Base-by-base conservation (phyloP, 2,797 vertebrate genomes). In the Pristis pectinata region DNA sequence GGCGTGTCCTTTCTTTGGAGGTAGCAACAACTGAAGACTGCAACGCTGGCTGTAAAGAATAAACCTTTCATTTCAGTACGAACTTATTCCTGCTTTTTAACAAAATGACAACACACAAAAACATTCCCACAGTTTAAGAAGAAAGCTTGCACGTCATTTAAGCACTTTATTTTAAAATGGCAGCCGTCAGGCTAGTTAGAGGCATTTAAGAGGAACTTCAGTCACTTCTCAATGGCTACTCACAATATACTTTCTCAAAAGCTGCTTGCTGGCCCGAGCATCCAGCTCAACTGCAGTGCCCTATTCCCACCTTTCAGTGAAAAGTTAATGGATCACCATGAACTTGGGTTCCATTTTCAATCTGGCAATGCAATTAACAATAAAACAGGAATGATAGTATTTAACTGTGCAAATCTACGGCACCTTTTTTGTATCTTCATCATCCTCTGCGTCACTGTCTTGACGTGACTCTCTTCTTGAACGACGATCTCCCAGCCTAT, bases 1-100 rank as follows among this genome's bases (percentile, higher is more conserved):
- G 98, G 96, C 99, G 98, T 85, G 99, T 99, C 96, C 99, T 98
- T 95, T 99, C 98, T 97, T 99, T 99, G 98, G 99, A 99, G 99
- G 99, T 99, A 99, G 99, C 99, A 97, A 99, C 98, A 95, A 99
- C 98, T 94, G 99, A 99, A 97, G 99, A 99, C 97, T 99, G 99
- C 98, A 99, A 98, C 96, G 98, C 98, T 96, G 99, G 99, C 99
- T 99, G 89, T 27, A 53, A 94, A 56, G 11, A 94, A 34, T 17
- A 72, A 61, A 89, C 13, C 49, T 49, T 72, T 53, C 27, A 76
- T 30, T 93, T 93, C 44, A 94, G 27, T 34, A 56, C 44, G 76
- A 76, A 94, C 67, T 41, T 91, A 8, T 91, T 8, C 2, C 61
- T 41, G 30, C 85, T 24, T 91, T 22, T 41, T 67, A 37, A 74